Base-by-base conservation (phyloP, 2,113 vertebrate genomes). In the Physeter macrocephalus region DNA sequence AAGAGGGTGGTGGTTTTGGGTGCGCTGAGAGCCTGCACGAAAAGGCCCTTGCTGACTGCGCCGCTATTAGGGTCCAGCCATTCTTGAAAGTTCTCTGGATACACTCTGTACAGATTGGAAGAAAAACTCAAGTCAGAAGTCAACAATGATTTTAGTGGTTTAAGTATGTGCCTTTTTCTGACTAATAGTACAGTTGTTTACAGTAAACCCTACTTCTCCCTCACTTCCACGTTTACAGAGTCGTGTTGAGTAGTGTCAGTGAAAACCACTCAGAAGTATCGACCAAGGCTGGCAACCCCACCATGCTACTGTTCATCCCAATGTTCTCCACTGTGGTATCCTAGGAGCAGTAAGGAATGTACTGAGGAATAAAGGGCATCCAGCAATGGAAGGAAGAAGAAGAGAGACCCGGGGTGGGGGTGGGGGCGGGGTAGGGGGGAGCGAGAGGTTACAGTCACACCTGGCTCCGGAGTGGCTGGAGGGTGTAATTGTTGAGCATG, bases 111-210 rank as follows among this genome's bases (percentile, higher is more conserved):
- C 6, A 31, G 31, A 34, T 15, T 69, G 46, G 21, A 77, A 62
- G 88, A 25, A 54, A 82, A 71, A 18, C 71, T 61, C 71, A 75
- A 84, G 18, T 46, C 52, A 41, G 9, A 94, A 80, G 93, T 64
- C 49, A 49, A 23, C 36, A 29, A 17, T 27, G 49, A 54, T 36
- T 78, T 88, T 75, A 39, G 36, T 11, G 10, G 39, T 66, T 86
- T 66, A 25, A 43, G 8, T 54, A 25, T 39, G 17, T n/a, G 39
- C 36, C 74, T 77, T 92, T 86, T 57, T 15, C 49, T 92, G 43
- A 39, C 29, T 74, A 10, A 17, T 6, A 27, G n/a, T 34, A 34
- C 1, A 2, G 62, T 18, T 67, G 41, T 59, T 90, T 82, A 25
- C 5, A 39, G 20, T 31, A 54, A 91, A 93, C 6, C 29, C 59